phyloP scores from a whole-genome alignment of 1,140 invertebrate species.

The Drosophila fuyamai region DNA sequence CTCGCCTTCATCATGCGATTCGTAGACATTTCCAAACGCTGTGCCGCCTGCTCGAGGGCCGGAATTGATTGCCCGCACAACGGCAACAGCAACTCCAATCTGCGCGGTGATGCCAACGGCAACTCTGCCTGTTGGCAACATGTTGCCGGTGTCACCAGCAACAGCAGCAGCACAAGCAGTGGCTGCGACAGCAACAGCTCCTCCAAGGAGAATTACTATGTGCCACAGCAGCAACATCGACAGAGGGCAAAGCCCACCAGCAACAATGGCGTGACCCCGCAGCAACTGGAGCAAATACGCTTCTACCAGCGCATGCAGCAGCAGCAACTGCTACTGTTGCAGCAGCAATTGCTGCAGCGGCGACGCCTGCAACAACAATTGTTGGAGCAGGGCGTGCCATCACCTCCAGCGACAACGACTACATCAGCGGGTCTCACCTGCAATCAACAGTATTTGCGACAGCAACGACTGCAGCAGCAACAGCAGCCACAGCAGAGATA shows the following conservation, averaged over 20 bases:
- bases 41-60: constrained; percentile 56
- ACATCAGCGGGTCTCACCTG: constrained; percentile 65
- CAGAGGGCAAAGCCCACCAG: constrained; percentile 31
- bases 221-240: constrained; percentile 47
- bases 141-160: constrained; percentile 61
- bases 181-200: constrained; percentile 76
- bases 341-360: constrained; percentile 73
- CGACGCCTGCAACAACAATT: constrained; percentile 73
- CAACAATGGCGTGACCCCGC: constrained; percentile 64
- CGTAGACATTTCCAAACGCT: constrained; percentile 84
- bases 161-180: constrained; percentile 77
- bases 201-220: constrained; percentile 78
- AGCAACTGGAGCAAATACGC: constrained; percentile 76
- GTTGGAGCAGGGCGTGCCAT: constrained; percentile 64
- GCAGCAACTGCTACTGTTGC: constrained; percentile 76
- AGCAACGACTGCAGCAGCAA: constrained; percentile 57
- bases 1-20: constrained; percentile 82
- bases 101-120: constrained; percentile 65
- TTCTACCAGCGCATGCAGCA: constrained; percentile 80
- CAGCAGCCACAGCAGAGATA: constrained; percentile 32
- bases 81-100: constrained; percentile 49
- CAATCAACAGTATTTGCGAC: constrained; percentile 80
- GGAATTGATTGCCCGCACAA: constrained; percentile 55
- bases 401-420: constrained; percentile 31
- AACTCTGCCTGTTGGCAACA: constrained; percentile 70